Conservation (phyloP, 2,797 vertebrate species). For the Okamejei kenojei region DNA sequence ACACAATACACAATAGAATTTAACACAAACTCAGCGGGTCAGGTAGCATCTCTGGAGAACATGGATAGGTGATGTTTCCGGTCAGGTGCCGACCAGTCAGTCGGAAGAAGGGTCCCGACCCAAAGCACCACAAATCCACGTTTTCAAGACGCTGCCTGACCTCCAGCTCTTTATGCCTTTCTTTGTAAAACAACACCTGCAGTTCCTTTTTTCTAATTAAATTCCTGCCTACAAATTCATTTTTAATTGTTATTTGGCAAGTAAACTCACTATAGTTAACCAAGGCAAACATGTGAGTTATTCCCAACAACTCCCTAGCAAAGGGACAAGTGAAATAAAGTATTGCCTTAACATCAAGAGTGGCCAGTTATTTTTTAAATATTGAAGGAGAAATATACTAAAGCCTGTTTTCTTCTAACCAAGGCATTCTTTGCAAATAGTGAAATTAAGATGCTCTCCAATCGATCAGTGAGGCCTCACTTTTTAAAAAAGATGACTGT, state of each 20-base stretch:
- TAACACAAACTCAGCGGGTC: too few relatives aligned
- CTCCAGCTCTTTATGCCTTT: too few relatives aligned
- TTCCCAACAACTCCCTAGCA: too few relatives aligned
- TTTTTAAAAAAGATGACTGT: background rate
- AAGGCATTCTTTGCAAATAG: background rate
- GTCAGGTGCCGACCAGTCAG: too few relatives aligned
- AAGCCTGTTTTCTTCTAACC: background rate
- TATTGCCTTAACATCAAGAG: background rate
- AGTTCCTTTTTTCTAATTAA: background rate
- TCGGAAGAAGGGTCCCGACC: too few relatives aligned
- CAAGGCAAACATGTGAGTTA: background rate
- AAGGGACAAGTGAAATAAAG: background rate
- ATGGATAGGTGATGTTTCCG: too few relatives aligned
- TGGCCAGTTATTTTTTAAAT: background rate
- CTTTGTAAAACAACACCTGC: too few relatives aligned
- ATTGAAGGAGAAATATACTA: background rate
- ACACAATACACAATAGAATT: too few relatives aligned
- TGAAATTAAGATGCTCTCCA: background rate
- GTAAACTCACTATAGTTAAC: background rate
- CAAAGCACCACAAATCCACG: too few relatives aligned
- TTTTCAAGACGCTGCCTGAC: too few relatives aligned
- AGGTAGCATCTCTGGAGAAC: too few relatives aligned
- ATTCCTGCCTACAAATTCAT: background rate
- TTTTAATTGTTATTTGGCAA: background rate
- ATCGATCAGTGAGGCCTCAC: background rate